phyloP scores from a whole-genome alignment of 2,888 invertebrate genomes.

The Catocala sponsa region DNA sequence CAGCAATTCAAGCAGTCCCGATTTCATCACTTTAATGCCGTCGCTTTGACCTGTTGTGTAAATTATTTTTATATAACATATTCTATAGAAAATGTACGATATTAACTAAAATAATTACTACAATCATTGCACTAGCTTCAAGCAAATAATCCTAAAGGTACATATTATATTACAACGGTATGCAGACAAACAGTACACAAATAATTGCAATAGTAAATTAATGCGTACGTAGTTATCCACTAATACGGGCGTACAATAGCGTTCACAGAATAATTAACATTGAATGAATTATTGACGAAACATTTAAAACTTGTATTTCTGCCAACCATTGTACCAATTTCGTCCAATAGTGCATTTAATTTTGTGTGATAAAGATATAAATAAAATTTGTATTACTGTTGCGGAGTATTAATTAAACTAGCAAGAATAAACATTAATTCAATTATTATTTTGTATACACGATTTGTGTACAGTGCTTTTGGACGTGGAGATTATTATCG shows the following conservation, averaged over 20 bases:
- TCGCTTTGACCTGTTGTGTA: too few relatives aligned
- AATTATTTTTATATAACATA: too few relatives aligned
- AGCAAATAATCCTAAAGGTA: slow-evolving; percentile 22
- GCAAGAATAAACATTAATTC: slow-evolving; percentile 15
- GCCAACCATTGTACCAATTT: slow-evolving; percentile 24
- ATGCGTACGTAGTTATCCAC: slow-evolving; percentile 26
- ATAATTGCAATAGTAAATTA: slow-evolving; percentile 37
- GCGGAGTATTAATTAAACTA: neutral
- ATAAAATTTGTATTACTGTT: slow-evolving; percentile 14
- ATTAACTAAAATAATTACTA: slow-evolving; percentile 27
- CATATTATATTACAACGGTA: slow-evolving; percentile 20
- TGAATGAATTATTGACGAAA: slow-evolving; percentile 40
- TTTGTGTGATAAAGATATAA: slow-evolving; percentile 17
- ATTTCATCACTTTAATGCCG: too few relatives aligned
- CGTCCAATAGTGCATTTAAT: slow-evolving; percentile 19
- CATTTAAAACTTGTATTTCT: slow-evolving; percentile 28
- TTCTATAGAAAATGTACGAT: too few relatives aligned
- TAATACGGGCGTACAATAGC: slow-evolving; percentile 30
- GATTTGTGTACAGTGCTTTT: slow-evolving; percentile 13
- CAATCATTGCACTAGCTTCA: slow-evolving; percentile 34
- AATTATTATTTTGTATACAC: slow-evolving; percentile 11
- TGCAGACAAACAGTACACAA: slow-evolving; percentile 36
- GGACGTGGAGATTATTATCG: slow-evolving; percentile 3
- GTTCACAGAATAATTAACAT: slow-evolving; percentile 40
- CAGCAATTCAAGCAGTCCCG: too few relatives aligned